These are phyloP conservation scores for Ciconia stormi DNA, from an alignment of 2,113 vertebrate species.

Conservation along the genomic window DNA sequence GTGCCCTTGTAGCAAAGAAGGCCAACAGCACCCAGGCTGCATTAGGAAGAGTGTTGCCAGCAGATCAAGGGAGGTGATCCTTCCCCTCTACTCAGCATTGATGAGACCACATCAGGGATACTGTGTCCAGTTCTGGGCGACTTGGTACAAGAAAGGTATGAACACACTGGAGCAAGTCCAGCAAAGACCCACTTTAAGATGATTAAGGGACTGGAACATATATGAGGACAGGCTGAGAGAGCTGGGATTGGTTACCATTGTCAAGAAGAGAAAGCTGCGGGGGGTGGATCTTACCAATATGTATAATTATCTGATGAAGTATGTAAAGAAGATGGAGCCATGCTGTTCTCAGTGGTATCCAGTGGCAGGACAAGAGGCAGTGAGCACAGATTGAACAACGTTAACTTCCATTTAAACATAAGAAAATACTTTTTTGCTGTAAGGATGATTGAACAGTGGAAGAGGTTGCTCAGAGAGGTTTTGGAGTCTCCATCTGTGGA, in stretches of 20 bases:
- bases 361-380: not conserved
- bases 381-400: not conserved
- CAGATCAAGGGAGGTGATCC: not conserved
- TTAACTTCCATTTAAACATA: not conserved
- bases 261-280: not conserved
- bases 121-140: not conserved
- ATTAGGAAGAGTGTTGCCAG: not conserved
- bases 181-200: not conserved
- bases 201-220: not conserved
- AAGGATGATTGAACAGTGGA: not conserved
- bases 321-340: not conserved
- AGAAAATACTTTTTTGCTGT: not conserved
- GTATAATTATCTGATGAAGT: not conserved
- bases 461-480: not conserved
- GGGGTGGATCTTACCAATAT: not conserved
- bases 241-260: not conserved
- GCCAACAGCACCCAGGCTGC: not conserved
- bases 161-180: not conserved
- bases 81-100: not conserved
- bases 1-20: not conserved
- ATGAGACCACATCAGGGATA: not conserved
- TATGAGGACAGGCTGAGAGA: not conserved
- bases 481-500: not conserved
- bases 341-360: not conserved
- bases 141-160: not conserved